Evolutionary conservation across 2,113 vertebrate species (phyloP).

Genomic region (Menidia beryllina): DNA sequence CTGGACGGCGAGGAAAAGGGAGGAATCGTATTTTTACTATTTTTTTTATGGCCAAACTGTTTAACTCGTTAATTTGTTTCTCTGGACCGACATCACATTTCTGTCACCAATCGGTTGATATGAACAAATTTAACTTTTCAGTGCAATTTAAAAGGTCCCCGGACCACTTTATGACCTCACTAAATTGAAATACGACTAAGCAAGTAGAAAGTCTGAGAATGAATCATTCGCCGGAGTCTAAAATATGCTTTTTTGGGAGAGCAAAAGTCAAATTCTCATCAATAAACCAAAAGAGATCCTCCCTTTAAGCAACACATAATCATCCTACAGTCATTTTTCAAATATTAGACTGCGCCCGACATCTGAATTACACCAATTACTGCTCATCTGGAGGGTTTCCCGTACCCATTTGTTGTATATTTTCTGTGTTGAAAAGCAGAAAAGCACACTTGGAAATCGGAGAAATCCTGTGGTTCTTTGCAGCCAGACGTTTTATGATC

Average conservation of each 20-base stretch:
- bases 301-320: slow-evolving; percentile 16
- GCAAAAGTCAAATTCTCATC: slow-evolving; percentile 14
- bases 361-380: slow-evolving; percentile 9
- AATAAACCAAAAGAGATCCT: slow-evolving; percentile 13
- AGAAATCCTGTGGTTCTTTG: not conserved
- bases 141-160: slow-evolving; percentile 16
- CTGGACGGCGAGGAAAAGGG: slow-evolving; percentile 50
- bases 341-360: slow-evolving; percentile 6
- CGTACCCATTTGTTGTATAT: not conserved
- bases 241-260: not conserved
- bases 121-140: slow-evolving; percentile 17
- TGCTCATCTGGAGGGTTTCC: slow-evolving; percentile 12
- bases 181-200: slow-evolving; percentile 15
- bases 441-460: slow-evolving; percentile 7
- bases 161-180: slow-evolving; percentile 17
- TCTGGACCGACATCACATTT: slow-evolving; percentile 6
- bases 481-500: not conserved
- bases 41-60: slow-evolving; percentile 58
- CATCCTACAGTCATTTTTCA: slow-evolving; percentile 20
- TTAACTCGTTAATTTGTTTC: slow-evolving; percentile 52
- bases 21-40: slow-evolving; percentile 51
- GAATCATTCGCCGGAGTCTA: not conserved
- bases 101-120: slow-evolving; percentile 12
- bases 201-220: not conserved
- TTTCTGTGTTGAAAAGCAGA: slow-evolving; percentile 8